A percentile compares a stretch with the other conserved stretches of the same genome.
These are phyloP conservation scores for Pararge aegeria DNA, from an alignment of 1,140 invertebrate species.

Conservation along the genomic window DNA sequence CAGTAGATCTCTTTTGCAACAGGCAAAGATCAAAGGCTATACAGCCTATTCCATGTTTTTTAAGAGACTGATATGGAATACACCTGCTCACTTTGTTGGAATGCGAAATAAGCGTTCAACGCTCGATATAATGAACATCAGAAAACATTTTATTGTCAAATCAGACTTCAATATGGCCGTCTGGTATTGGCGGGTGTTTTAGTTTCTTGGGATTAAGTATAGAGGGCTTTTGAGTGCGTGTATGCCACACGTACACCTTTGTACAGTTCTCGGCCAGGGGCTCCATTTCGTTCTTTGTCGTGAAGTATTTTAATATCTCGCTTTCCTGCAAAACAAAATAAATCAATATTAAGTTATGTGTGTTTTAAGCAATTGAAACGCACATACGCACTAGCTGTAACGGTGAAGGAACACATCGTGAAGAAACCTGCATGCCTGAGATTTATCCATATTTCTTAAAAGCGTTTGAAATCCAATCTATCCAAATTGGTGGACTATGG, in stretches of 20 bases:
- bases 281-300: slow-evolving; percentile 90
- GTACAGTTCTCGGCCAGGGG: slow-evolving; percentile 94
- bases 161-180: slow-evolving; percentile 89
- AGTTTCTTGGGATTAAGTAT: slow-evolving; percentile 84
- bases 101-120: background rate
- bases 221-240: slow-evolving; percentile 92
- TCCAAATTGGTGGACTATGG: too few relatives aligned
- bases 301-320: slow-evolving; percentile 90
- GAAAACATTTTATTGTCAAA: slow-evolving; percentile 22
- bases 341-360: background rate
- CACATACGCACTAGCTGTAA: too few relatives aligned
- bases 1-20: too few relatives aligned
- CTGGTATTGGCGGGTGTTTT: slow-evolving; percentile 71
- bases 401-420: too few relatives aligned
- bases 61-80: too few relatives aligned
- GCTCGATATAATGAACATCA: background rate
- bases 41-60: too few relatives aligned
- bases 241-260: slow-evolving; percentile 98
- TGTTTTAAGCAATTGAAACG: background rate
- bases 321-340: slow-evolving; percentile 83
- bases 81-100: background rate
- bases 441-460: too few relatives aligned
- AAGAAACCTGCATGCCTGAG: too few relatives aligned
- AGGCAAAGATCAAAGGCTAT: too few relatives aligned
- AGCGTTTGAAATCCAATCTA: too few relatives aligned